These are phyloP conservation scores for Trichopria drosophilae DNA, from an alignment of 2,888 invertebrate genomes.

Conservation along the genomic window DNA sequence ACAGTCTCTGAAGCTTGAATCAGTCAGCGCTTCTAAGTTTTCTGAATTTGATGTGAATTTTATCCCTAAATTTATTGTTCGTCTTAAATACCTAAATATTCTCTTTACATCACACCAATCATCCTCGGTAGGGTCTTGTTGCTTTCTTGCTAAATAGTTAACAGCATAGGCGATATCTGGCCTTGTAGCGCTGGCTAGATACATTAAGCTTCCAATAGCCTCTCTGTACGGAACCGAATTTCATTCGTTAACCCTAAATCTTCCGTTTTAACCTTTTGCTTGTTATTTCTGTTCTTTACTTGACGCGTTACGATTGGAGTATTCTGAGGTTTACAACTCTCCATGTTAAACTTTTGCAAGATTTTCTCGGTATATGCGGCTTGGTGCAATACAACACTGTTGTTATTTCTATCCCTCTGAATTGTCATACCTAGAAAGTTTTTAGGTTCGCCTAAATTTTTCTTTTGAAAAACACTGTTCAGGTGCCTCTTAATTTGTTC, in stretches of 20 bases:
- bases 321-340: slow-evolving; percentile 8
- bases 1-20: slow-evolving; percentile 37
- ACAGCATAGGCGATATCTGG: slow-evolving; percentile 23
- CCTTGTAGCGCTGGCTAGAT: slow-evolving; percentile 28
- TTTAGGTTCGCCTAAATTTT: slow-evolving; percentile 30
- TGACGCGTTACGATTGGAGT: slow-evolving; percentile 17
- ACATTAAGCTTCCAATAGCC: slow-evolving; percentile 36
- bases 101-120: slow-evolving; percentile 32
- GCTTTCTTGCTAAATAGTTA: slow-evolving; percentile 22
- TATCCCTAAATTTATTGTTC: slow-evolving; percentile 18
- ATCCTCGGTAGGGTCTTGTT: slow-evolving; percentile 26
- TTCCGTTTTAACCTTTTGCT: background rate
- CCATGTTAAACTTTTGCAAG: slow-evolving; percentile 29
- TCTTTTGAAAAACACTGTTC: slow-evolving; percentile 29
- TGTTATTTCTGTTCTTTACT: slow-evolving; percentile 4
- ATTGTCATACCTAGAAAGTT: slow-evolving; percentile 19
- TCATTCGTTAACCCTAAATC: slow-evolving; percentile 9
- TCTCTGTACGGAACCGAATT: slow-evolving; percentile 32
- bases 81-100: slow-evolving; percentile 28
- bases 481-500: slow-evolving; percentile 28
- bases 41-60: slow-evolving; percentile 7
- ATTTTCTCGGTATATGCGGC: slow-evolving; percentile 24
- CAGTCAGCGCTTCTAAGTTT: slow-evolving; percentile 32
- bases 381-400: slow-evolving; percentile 17
- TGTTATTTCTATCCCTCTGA: slow-evolving; percentile 1